phyloP scores from a whole-genome alignment of 2,888 invertebrate genomes.

The Smittia sp. region DNA sequence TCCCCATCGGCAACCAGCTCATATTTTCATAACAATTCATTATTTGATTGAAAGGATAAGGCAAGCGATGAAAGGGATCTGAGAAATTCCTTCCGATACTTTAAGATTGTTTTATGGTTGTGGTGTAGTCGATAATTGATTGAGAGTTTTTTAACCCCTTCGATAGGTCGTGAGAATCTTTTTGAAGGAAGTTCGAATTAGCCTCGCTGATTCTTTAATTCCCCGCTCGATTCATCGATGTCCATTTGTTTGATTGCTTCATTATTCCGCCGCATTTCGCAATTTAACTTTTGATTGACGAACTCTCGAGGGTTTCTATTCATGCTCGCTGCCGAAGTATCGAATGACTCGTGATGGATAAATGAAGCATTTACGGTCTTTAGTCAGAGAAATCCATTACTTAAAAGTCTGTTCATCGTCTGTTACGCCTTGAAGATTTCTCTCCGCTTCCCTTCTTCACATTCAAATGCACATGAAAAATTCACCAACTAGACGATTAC shows the following conservation, averaged over 20 bases:
- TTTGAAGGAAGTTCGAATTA: not conserved
- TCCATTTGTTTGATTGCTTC: slow-evolving; percentile 7
- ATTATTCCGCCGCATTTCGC: not conserved
- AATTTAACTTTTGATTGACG: slow-evolving; percentile 18
- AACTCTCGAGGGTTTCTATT: not conserved
- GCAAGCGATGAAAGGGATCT: not conserved
- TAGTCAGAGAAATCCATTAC: slow-evolving; percentile 31
- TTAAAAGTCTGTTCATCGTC: slow-evolving; percentile 22
- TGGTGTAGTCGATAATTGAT: slow-evolving; percentile 21
- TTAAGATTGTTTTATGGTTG: not conserved
- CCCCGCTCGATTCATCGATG: not conserved
- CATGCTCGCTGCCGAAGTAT: not conserved
- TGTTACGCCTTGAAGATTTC: slow-evolving; percentile 31
- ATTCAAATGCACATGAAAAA: slow-evolving; percentile 35
- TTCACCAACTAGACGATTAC: slow-evolving; percentile 37
- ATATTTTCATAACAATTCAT: slow-evolving; percentile 12
- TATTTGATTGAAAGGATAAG: not conserved
- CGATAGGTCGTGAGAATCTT: not conserved
- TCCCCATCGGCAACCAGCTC: not conserved
- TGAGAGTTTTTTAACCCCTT: not conserved
- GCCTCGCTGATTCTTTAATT: not conserved
- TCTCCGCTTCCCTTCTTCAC: not conserved
- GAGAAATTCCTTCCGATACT: not conserved
- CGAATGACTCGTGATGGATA: not conserved
- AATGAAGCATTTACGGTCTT: slow-evolving; percentile 26